Base-by-base conservation (phyloP, 2,797 vertebrate genomes). In the Melanogrammus aeglefinus region DNA sequence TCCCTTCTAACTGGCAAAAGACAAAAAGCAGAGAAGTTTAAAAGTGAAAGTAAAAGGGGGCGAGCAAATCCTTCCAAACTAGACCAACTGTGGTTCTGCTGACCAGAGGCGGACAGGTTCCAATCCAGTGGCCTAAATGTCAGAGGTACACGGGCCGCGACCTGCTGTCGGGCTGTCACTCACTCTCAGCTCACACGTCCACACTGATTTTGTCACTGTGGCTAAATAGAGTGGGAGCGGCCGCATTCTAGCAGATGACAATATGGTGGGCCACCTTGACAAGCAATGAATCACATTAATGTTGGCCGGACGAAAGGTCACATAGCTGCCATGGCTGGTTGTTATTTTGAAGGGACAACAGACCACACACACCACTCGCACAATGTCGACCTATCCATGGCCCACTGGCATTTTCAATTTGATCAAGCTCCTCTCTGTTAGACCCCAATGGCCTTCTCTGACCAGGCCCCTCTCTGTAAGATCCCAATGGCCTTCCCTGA, bases 291-390 rank as follows among this genome's bases (percentile, higher is more conserved):
- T 92, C 90, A 90, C 51, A 91, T 93, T 87, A 91, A 90, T 86
- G 89, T 82, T 93, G 92, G 89, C 91, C 84, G 86, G 87, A 91
- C 83, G 86, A 94, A 95, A 95, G 93, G 93, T 95, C 92, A 92
- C 92, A 93, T 93, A 92, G 87, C 90, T 76, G 21, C 77, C 88
- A 87, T 83, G 91, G 92, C 85, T 84, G 87, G 92, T 89, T 92
- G 91, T 93, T 94, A 93, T 93, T 94, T 93, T 92, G 88, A 94
- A 91, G 84, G 89, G 87, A 93, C 90, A 91, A 91, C 91, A 91
- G 88, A 86, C 78, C 76, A 81, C 79, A 86, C 79, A 83, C 80
- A 88, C 77, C 74, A 39, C 39, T 13, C 18, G 69, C 75, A 71
- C 77, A 81, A 83, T 82, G 83, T 77, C 63, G 78, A 84, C 29